Conservation (phyloP, 2,888 invertebrate genomes). For the Adelphocoris suturalis region DNA sequence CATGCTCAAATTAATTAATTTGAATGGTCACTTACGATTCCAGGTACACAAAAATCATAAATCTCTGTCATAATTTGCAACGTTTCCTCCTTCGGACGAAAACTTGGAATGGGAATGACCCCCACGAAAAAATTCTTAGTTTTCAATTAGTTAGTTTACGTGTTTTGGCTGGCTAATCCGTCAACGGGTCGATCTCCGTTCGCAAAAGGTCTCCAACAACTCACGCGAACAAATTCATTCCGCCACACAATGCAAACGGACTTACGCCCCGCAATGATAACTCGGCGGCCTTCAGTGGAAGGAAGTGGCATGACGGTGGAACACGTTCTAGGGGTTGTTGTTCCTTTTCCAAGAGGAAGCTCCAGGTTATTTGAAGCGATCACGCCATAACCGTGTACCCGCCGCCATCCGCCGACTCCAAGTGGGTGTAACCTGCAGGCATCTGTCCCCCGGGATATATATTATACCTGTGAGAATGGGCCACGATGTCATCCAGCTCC, state of each 20-base stretch:
- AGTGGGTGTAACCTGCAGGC: conserved; percentile 51
- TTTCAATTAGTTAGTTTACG: too few species aligned
- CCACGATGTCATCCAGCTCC: conserved; percentile 21
- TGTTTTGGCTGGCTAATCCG: too few species aligned
- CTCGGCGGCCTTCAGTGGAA: background rate
- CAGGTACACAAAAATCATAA: too few species aligned
- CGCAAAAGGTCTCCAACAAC: too few species aligned
- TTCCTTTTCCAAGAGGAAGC: conserved; percentile 44
- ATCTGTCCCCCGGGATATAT: conserved; percentile 35
- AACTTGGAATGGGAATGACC: too few species aligned
- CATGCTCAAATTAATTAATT: too few species aligned
- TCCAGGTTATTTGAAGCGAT: conserved; percentile 40
- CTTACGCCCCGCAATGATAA: background rate
- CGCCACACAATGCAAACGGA: background rate
- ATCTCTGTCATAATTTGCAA: too few species aligned
- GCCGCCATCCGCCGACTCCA: background rate
- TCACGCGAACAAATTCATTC: too few species aligned
- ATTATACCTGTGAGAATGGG: conserved; percentile 25
- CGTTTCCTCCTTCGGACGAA: too few species aligned
- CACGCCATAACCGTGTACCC: conserved; percentile 55
- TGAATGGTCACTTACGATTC: too few species aligned
- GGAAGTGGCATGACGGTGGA: conserved; percentile 48
- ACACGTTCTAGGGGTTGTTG: conserved; percentile 18
- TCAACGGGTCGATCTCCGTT: too few species aligned
- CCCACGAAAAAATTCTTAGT: too few species aligned